Evolutionary conservation across 2,888 invertebrate species (phyloP).

Genomic region (Ectropis crepuscularia): DNA sequence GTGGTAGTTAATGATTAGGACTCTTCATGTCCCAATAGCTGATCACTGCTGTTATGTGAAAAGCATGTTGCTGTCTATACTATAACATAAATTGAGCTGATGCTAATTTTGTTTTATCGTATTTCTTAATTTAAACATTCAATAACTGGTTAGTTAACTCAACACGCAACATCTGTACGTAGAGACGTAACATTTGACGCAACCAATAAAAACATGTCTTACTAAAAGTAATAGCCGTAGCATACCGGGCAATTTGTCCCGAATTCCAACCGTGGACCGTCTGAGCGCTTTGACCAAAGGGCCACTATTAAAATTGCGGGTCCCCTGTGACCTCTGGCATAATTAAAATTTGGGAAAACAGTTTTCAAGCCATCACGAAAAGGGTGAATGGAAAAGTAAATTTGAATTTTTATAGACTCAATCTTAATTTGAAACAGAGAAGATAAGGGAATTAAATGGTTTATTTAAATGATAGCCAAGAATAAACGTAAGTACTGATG

Average conservation of each 20-base stretch:
- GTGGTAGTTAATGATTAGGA: too few relatives aligned
- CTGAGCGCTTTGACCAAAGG: constrained; percentile 21
- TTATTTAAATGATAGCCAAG: background rate
- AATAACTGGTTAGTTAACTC: too few relatives aligned
- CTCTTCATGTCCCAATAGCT: too few relatives aligned
- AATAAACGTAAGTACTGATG: background rate
- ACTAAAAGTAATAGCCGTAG: constrained; percentile 5
- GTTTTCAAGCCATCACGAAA: constrained; percentile 24
- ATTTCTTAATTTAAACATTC: too few relatives aligned
- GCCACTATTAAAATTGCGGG: constrained; percentile 30
- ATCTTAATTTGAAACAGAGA: constrained; percentile 18
- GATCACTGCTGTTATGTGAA: too few relatives aligned
- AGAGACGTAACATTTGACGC: too few relatives aligned
- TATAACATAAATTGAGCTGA: too few relatives aligned
- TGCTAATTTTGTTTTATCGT: too few relatives aligned
- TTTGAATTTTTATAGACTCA: constrained; percentile 19
- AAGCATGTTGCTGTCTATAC: too few relatives aligned
- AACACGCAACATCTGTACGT: too few relatives aligned
- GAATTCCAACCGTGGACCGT: constrained; percentile 14
- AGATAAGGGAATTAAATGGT: constrained; percentile 3
- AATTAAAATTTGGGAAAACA: constrained; percentile 31
- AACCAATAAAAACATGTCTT: too few relatives aligned
- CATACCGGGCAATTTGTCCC: constrained; percentile 18
- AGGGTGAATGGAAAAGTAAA: constrained; percentile 23
- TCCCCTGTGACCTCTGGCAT: constrained; percentile 22